Evolutionary conservation across 2,888 invertebrate genomes (phyloP), one percentile per base, ranked within the genome.

Genomic region (Eristalinus sepulchralis): DNA sequence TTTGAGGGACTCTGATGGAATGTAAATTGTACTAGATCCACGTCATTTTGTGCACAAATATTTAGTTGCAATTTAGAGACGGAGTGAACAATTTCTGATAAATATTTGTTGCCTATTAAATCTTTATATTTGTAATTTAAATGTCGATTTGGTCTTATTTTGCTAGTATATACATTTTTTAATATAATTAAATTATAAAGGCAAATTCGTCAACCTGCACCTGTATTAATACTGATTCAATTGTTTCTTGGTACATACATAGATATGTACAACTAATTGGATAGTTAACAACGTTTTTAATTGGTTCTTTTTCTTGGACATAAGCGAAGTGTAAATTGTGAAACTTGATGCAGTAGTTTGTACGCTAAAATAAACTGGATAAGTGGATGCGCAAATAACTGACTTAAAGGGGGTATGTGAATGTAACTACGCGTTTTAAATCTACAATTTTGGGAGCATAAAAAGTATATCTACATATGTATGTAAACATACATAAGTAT

Each of bases 51-150:
- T 66, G 53, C 60, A 68, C 27, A 72, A 34, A 47, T 63, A 72
- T 82, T 82, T 47, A 82, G 78, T 82, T 82, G 82, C 83, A 73
- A 77, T 86, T 83, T 60, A 59, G 68, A 78, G 64, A 82, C 73
- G 77, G 71, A 78, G 66, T 78, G 73, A 72, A 78, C 64, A 64
- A 55, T 82, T 67, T 73, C 62, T 57, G 27, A 60, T 73, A 57
- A 77, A 68, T 68, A 81, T 79, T 60, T 67, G 47, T 53, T 67
- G 53, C 72, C 67, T 67, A 66, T 62, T 80, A 64, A 75, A 71
- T 75, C 57, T 39, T 27, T 68, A 59, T 57, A 22, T n/a, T 39
- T 36, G 27, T 24, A 17, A 63, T 62, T 55, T 27, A 33, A 31
- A 59, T 62, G 34, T 47, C 20, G 36, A 72, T 62, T 39, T 22